Conservation (phyloP, 2,113 vertebrate species). For the Paedocypris sp. region DNA sequence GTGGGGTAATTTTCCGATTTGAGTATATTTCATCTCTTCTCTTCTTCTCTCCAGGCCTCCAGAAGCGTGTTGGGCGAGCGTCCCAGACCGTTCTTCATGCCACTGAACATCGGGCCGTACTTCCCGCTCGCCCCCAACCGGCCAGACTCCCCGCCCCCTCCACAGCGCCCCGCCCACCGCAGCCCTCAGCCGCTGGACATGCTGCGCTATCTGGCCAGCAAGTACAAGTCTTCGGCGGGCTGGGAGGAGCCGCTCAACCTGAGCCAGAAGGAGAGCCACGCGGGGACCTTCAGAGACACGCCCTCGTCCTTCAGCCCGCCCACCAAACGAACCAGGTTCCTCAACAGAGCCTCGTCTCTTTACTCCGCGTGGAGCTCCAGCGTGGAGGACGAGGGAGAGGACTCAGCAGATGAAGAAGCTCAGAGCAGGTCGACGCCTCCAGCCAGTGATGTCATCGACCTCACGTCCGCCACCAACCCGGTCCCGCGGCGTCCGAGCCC, state of each 20-base stretch:
- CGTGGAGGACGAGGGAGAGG: constrained; percentile 33
- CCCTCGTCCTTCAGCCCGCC: constrained; percentile 51
- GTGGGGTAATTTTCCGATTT: no score
- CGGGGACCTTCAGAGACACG: constrained; percentile 13
- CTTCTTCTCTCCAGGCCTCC: neutral
- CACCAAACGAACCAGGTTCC: constrained; percentile 53
- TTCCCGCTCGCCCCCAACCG: constrained; percentile 7
- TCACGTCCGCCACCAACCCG: constrained; percentile 8
- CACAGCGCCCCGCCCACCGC: no score
- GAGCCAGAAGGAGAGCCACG: constrained; percentile 36
- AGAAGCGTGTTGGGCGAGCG: neutral
- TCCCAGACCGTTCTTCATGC: constrained; percentile 22
- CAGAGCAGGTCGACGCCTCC: neutral
- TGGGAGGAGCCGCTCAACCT: constrained; percentile 57
- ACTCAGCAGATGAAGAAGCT: constrained; percentile 3
- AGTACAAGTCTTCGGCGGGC: constrained; percentile 48
- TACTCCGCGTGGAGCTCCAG: constrained; percentile 33
- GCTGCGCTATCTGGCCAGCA: constrained; percentile 50
- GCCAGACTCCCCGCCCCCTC: no score
- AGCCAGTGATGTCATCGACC: constrained; percentile 1
- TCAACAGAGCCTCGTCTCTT: constrained; percentile 55
- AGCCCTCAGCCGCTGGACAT: constrained; percentile 46
- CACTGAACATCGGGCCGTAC: constrained; percentile 27
- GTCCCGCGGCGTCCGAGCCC: neutral
- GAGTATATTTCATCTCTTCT: no score